These are phyloP conservation scores for Psophia crepitans DNA, from an alignment of 2,113 vertebrate species.

Conservation along the genomic window DNA sequence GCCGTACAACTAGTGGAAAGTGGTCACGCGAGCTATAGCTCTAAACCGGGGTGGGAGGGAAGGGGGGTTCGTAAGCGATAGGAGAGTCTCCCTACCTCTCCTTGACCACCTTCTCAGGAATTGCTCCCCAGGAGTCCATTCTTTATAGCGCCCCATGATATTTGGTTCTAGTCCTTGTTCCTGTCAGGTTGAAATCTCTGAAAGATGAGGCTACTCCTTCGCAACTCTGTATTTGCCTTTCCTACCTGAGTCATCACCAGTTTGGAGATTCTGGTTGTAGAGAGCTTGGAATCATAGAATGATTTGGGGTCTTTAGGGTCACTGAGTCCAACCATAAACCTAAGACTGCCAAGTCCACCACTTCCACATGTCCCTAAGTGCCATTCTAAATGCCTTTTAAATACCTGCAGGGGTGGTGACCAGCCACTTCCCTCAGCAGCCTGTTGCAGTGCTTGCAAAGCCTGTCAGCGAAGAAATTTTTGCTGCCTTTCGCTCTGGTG, in stretches of 20 bases:
- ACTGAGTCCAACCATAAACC: too few species aligned
- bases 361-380: too few species aligned
- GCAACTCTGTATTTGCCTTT: neutral
- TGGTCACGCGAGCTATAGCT: neutral
- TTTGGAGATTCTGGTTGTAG: too few species aligned
- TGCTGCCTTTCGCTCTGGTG: too few species aligned
- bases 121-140: neutral
- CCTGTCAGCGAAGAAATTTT: neutral
- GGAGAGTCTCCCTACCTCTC: neutral
- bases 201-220: neutral
- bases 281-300: too few species aligned
- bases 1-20: neutral
- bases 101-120: neutral
- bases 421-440: too few species aligned
- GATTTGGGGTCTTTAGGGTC: too few species aligned
- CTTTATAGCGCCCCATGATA: neutral
- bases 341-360: too few species aligned
- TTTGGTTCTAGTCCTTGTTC: too few species aligned
- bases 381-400: too few species aligned
- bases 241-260: neutral
- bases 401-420: too few species aligned
- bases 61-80: neutral
- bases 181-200: neutral
- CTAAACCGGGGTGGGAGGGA: neutral
- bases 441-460: too few species aligned